Conservation (phyloP, 2,888 invertebrate genomes). For the Dicyrtoma fusca region DNA sequence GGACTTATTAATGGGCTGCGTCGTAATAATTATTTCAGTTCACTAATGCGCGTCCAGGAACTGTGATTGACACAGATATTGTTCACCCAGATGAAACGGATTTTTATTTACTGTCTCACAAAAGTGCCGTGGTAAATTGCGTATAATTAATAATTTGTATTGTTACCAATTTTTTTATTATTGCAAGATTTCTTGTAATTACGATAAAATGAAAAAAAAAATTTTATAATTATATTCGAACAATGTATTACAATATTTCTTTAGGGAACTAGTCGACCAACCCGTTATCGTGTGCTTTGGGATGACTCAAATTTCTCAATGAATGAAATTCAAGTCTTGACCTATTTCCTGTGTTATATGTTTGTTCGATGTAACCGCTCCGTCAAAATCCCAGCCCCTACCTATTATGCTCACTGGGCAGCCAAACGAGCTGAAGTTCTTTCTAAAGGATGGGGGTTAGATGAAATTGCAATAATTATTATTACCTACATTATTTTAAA, state of each 20-base stretch:
- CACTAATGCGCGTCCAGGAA: conserved; percentile 63
- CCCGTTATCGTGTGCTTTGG: conserved; percentile 76
- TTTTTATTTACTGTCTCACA: conserved; percentile 63
- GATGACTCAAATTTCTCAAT: conserved; percentile 74
- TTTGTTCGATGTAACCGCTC: conserved; percentile 75
- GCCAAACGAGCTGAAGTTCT: conserved; percentile 35
- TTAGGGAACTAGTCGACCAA: conserved; percentile 58
- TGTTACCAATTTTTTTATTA: conserved; percentile 42
- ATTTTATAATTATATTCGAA: background rate
- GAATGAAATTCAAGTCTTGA: conserved; percentile 76
- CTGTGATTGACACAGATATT: conserved; percentile 63
- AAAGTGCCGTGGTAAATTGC: too few relatives aligned
- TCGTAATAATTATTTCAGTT: background rate
- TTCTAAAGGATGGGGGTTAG: conserved; percentile 31
- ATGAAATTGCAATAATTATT: background rate
- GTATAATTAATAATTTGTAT: conserved; percentile 58
- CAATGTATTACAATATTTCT: conserved; percentile 54
- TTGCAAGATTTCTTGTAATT: background rate
- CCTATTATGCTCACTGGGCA: conserved; percentile 46
- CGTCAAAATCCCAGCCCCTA: conserved; percentile 60
- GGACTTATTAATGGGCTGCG: background rate
- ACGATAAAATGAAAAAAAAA: too few relatives aligned
- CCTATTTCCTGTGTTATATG: conserved; percentile 82
- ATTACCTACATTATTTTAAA: background rate
- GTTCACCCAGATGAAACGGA: conserved; percentile 63